Percentiles rank a stretch among this genome's conserved stretches.
Evolutionary conservation across 2,113 vertebrate species (phyloP).

Genomic region (Embiotoca jacksoni): DNA sequence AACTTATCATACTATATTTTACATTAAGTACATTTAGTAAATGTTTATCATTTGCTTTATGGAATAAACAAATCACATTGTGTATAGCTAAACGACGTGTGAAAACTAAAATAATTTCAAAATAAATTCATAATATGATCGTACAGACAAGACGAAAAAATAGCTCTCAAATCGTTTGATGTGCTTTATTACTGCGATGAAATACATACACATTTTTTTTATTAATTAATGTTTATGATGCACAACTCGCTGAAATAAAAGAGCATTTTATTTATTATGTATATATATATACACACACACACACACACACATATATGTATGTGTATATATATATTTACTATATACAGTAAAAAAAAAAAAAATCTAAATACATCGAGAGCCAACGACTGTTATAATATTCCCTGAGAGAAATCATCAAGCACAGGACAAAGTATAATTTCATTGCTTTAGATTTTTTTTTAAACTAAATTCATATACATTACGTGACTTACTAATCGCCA

Average conservation of each 20-base stretch:
- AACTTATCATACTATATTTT: neutral
- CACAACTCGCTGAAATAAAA: neutral
- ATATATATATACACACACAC: neutral
- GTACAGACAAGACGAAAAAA: constrained; percentile 4
- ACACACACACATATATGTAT: too few relatives aligned
- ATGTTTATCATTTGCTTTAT: neutral
- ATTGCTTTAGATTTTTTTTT: constrained; percentile 6
- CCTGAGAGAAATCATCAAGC: neutral
- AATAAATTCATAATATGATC: neutral
- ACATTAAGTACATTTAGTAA: neutral
- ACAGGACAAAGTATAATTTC: neutral
- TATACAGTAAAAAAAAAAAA: neutral
- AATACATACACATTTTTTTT: neutral
- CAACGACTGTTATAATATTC: neutral
- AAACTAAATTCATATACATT: neutral
- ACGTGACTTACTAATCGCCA: neutral
- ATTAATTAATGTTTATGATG: neutral
- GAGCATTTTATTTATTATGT: neutral
- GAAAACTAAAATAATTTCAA: neutral
- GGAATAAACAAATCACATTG: neutral
- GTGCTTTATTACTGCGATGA: neutral
- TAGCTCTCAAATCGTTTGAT: neutral
- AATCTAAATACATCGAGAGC: neutral
- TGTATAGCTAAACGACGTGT: constrained; percentile 9
- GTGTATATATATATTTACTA: neutral